A percentile compares a stretch with the other conserved stretches of the same genome.
These are phyloP conservation scores for Mimas tiliae DNA, from an alignment of 2,888 invertebrate species.

Conservation along the genomic window DNA sequence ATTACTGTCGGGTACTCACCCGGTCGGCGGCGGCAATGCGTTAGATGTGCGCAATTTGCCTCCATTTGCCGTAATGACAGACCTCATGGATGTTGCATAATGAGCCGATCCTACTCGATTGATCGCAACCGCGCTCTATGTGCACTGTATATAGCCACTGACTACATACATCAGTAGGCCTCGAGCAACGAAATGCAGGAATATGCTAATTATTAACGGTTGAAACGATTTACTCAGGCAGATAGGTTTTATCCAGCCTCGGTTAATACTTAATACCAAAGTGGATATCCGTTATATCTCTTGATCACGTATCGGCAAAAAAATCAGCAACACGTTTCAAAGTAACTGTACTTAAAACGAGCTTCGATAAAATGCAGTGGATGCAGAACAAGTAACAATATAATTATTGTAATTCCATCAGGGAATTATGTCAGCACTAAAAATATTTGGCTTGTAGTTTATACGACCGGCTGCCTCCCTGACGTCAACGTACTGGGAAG, in stretches of 20 bases:
- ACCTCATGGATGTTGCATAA: slow-evolving; percentile 79
- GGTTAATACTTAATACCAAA: not conserved
- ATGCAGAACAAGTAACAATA: not conserved
- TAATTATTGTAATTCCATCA: slow-evolving; percentile 8
- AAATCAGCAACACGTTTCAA: not conserved
- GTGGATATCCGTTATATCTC: slow-evolving; percentile 20
- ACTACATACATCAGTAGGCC: slow-evolving; percentile 26
- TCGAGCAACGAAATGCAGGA: slow-evolving; percentile 26
- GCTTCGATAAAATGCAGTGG: not conserved
- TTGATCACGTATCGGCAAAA: slow-evolving; percentile 12
- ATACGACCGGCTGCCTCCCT: too few species aligned
- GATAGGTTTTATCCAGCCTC: slow-evolving; percentile 22
- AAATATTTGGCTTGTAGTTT: too few species aligned
- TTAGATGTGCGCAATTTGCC: slow-evolving; percentile 82
- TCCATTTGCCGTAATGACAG: slow-evolving; percentile 83
- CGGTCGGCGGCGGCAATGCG: slow-evolving; percentile 62
- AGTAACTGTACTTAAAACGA: slow-evolving; percentile 11
- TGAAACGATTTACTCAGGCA: slow-evolving; percentile 45
- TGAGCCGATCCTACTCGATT: slow-evolving; percentile 76
- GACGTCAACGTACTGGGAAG: too few species aligned
- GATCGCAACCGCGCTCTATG: slow-evolving; percentile 46
- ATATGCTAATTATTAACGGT: slow-evolving; percentile 49
- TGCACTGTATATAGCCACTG: slow-evolving; percentile 20
- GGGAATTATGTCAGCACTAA: too few species aligned
- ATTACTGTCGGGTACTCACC: slow-evolving; percentile 44